Evolutionary conservation across 2,797 vertebrate genomes (phyloP), one percentile per base, ranked within the genome.

Genomic region (Chelon auratus): DNA sequence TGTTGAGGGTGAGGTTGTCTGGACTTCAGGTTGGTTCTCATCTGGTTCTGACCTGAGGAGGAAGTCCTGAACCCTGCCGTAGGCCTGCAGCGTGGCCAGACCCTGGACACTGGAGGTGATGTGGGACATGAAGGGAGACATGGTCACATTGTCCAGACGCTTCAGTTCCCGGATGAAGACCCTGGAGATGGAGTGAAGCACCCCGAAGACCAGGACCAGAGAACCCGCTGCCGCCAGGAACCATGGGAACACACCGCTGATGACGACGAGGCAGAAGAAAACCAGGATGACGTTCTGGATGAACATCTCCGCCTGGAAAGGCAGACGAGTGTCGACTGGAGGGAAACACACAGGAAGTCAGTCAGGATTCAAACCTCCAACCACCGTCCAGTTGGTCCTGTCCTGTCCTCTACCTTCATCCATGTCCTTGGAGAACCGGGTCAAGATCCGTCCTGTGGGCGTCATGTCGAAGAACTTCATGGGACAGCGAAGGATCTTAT

Each of bases 391-490:
- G 1, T 4, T 3, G 24, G 2, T 26, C 24, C 24, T 26, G 24
- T 26, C 24, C 2, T 0, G 30, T 24, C 0, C 22, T 3, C 36
- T 89, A 97, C 97, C 97, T 96, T 98, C 97, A 82, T 97, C 96
- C 96, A 97, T 95, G 83, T 98, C 97, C 91, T 95, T 97, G 81
- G 97, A 97, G 91, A 98, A 98, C 61, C 96, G 92, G 85, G 96
- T 98, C 54, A 98, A 95, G 85, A 98, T 95, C 51, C 94, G 93
- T 9, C 96, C 96, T 0, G 95, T 94, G 2, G 97, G 97, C 0
- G 96, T 97, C 0, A 94, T 95, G 81, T 98, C 97, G 43, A 98
- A 98, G 80, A 98, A 97, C 61, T 96, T 97, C 97, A 98, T 97
- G 12, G 97, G 96, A 75, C 96, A 97, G 50, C 96, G 95, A 10